Base-by-base conservation (phyloP, 2,113 vertebrate genomes). In the Carlito syrichta region DNA sequence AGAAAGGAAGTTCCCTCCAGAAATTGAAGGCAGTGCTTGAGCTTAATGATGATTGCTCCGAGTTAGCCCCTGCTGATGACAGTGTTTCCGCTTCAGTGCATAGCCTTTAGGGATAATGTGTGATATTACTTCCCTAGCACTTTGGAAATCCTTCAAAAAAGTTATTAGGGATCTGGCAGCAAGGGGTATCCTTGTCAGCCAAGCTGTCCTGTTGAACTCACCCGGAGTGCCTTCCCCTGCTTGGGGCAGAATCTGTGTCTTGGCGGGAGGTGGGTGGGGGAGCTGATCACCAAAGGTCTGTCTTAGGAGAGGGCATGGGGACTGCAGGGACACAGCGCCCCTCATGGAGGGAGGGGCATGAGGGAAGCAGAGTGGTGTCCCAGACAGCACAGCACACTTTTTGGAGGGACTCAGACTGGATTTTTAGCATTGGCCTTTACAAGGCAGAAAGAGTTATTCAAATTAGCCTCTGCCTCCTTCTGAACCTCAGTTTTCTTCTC, bases 291-390 rank as follows among this genome's bases (percentile, higher is more conserved):
- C 58, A 54, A 8, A 69, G 43, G 43, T 91, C 45, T 48, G 48
- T 58, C 45, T 13, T 69, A 6, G 86, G 62, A 35, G 8, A 11
- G 25, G 19, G 43, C 7, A 0, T 22, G 22, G 68, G 50, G 54
- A 4, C 50, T 11, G 17, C 5, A 25, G 48, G 52, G 23, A 20
- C 0, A 13, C 0, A 12, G n/a, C 1, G 8, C 56, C 38, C 7
- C 58, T 45, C 2, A 0, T 0, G 6, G 3, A 11, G 56, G 25
- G n/a, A 22, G 16, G 23, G 7, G 27, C 5, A 0, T 1, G n/a
- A 10, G 30, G 76, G 48, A 43, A 71, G 58, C 6, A 40, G 38
- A 16, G 56, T 30, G 5, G 43, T 6, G n/a, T 43, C 60, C 3
- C 9, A 17, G 73, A 56, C 11, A 40, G 23, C 20, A 23, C 23